These are phyloP conservation scores for Rattus rattus DNA, from an alignment of 2,113 vertebrate species.

Conservation along the genomic window DNA sequence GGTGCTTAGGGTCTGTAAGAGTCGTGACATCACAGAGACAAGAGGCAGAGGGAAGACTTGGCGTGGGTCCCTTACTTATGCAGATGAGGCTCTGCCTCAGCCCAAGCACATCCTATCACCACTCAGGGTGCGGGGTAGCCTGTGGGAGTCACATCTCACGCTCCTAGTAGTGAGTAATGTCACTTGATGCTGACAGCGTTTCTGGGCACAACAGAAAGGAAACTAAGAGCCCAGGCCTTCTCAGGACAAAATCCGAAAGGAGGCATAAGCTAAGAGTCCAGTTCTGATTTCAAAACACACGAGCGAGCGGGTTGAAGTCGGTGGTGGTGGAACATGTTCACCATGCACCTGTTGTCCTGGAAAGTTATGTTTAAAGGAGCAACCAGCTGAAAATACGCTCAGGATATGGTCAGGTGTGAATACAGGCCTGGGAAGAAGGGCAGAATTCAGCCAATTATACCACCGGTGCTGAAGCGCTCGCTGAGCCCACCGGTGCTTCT, in stretches of 20 bases:
- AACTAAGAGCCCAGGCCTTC: neutral
- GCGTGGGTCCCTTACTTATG: neutral
- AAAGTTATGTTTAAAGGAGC: neutral
- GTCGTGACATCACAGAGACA: neutral
- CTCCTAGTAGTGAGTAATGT: rapidly evolving
- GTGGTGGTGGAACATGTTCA: neutral
- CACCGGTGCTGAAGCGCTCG: neutral
- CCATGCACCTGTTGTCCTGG: neutral
- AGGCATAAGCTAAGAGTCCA: neutral
- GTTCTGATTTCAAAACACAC: neutral
- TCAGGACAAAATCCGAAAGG: neutral
- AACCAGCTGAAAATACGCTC: neutral
- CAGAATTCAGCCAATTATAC: neutral
- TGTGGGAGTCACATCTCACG: neutral
- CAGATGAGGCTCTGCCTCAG: neutral
- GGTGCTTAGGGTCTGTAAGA: neutral
- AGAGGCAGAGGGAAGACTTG: neutral
- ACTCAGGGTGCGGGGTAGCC: neutral
- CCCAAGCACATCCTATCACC: neutral
- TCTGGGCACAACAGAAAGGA: neutral
- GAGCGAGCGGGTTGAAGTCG: neutral
- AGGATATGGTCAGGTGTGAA: neutral
- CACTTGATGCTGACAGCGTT: neutral
- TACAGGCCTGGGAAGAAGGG: neutral
- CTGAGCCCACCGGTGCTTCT: neutral